These are phyloP conservation scores for Nomada fabriciana DNA, from an alignment of 2,888 invertebrate genomes.

Conservation along the genomic window DNA sequence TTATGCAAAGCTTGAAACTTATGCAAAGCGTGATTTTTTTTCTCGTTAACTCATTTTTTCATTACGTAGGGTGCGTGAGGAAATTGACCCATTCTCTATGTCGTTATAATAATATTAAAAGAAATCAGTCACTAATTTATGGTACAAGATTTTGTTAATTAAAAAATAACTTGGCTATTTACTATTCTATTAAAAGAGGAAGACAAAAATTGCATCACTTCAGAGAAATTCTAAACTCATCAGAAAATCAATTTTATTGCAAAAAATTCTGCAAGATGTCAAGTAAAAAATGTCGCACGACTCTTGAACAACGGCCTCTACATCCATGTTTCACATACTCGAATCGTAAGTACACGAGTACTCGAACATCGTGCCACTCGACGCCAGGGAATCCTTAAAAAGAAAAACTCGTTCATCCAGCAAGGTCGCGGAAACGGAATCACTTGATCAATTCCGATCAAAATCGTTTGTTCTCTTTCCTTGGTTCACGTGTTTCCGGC, in stretches of 20 bases:
- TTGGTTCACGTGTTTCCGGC: constrained; percentile 41
- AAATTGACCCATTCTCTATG: too few species aligned
- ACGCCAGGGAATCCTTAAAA: neutral
- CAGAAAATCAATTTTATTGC: neutral
- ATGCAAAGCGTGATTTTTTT: too few species aligned
- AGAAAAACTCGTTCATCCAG: neutral
- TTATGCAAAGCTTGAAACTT: neutral
- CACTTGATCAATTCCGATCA: constrained; percentile 43
- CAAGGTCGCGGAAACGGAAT: neutral
- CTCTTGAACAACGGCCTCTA: neutral
- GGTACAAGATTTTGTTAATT: too few species aligned
- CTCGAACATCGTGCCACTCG: neutral
- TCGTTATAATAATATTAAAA: too few species aligned
- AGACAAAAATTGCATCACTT: too few species aligned
- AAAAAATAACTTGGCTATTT: too few species aligned
- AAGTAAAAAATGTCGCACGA: neutral
- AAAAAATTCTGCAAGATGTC: too few species aligned
- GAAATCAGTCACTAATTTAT: too few species aligned
- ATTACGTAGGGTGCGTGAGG: too few species aligned
- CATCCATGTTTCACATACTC: neutral
- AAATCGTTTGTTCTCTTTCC: constrained; percentile 42
- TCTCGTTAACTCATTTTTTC: too few species aligned
- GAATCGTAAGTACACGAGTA: neutral
- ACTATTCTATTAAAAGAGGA: too few species aligned
- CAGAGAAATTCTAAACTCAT: neutral